These are phyloP conservation scores for Mesorhabditis spiculigera DNA, from an alignment of 2,888 invertebrate genomes.

Conservation along the genomic window DNA sequence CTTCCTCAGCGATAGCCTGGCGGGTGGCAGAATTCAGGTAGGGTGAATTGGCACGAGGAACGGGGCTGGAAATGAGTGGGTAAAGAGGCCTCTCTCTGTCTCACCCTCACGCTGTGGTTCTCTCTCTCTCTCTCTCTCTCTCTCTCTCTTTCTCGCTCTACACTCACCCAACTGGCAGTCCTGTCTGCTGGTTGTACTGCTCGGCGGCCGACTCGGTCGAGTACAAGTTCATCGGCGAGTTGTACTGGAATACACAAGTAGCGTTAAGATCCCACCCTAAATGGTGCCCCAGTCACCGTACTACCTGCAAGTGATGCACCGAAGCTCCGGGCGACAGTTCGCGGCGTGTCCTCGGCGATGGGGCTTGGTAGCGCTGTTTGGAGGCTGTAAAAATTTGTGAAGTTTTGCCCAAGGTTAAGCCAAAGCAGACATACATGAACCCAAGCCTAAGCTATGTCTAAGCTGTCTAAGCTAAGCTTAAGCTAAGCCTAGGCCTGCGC, in stretches of 20 bases:
- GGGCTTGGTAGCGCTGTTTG: conserved; percentile 35
- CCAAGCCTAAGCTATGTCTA: too few species aligned
- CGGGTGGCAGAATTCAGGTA: conserved; percentile 27
- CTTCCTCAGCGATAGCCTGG: conserved; percentile 24
- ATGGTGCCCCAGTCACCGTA: too few species aligned
- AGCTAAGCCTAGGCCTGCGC: too few species aligned
- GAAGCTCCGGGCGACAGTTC: conserved; percentile 47
- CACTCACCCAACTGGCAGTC: conserved; percentile 25
- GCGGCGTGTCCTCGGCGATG: conserved; percentile 29
- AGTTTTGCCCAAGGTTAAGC: too few species aligned
- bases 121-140: neutral
- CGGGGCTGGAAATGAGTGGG: neutral
- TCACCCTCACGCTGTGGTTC: too few species aligned
- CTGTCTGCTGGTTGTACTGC: conserved; percentile 46
- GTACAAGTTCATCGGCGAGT: conserved; percentile 53
- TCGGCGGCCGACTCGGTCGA: conserved; percentile 51
- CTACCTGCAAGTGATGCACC: conserved; percentile 35
- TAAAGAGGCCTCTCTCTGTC: neutral
- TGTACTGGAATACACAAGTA: conserved; percentile 50
- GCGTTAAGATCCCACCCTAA: neutral
- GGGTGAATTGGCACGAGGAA: conserved; percentile 13
- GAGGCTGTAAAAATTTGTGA: neutral
- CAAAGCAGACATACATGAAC: too few species aligned
- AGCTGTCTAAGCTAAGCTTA: too few species aligned
- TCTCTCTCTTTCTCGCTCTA: conserved; percentile 7